Evolutionary conservation across 2,888 invertebrate genomes (phyloP), one percentile per base, ranked within the genome.

Genomic region (Drosophila paranaensis): DNA sequence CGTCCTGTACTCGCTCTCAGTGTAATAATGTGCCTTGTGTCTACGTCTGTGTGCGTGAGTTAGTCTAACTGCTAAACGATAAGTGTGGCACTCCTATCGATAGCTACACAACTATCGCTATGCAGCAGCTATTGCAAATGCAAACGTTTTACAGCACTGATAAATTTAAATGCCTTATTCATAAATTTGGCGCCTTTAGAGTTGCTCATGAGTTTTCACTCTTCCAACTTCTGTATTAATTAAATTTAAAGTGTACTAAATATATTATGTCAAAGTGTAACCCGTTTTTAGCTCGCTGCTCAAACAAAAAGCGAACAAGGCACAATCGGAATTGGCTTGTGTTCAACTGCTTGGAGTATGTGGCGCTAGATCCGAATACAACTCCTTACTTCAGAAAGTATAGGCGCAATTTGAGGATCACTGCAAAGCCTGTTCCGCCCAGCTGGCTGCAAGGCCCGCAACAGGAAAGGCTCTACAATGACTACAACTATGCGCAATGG

Each of bases 141-240:
- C 20, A 20, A 20, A 2, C 43, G 14, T 25, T 45, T 43, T 45
- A 25, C 57, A 57, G 0, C 45, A 57, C 57, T 8, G 20, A 6
- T 11, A 33, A 25, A 40, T 54, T 57, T 4, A 25, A 33, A 35
- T 56, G 25, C 9, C 4, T 14, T n/a, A n/a, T 20, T 20, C 1
- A 20, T 20, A 2, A 20, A 30, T n/a, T 46, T 58, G 14, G 37
- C 11, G 30, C 39, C 6, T 3, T 46, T 5, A 50, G 48, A 67
- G 78, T 63, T 73, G 60, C 56, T 74, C 62, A 63, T 78, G 53
- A 16, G 60, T 57, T 78, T 57, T 48, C 4, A 6, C 50, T 74
- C 16, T 33, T 16, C 11, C 6, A 40, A 51, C 20, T 10, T 37
- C 60, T 30, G 13, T 55, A 55, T n/a, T 35, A 8, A 33, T 27